phyloP scores from a whole-genome alignment of 2,888 invertebrate genomes.

The Emmelina monodactyla region DNA sequence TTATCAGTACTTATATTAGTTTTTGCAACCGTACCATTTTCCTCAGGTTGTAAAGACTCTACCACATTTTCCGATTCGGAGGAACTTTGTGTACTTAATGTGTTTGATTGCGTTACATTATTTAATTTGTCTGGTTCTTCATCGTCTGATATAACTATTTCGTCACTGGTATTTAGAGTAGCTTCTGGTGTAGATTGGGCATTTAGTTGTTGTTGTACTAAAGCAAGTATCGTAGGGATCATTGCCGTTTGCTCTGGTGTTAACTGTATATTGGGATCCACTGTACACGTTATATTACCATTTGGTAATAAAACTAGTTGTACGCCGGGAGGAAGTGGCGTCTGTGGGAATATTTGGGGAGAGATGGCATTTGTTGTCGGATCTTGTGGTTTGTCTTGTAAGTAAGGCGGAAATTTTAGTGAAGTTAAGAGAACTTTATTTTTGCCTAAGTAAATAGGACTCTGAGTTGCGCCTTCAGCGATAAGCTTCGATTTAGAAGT shows the following conservation, averaged over 20 bases:
- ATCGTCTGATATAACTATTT: constrained; percentile 9
- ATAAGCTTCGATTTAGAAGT: not conserved
- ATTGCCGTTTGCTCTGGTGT: constrained; percentile 17
- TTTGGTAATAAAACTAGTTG: constrained; percentile 22
- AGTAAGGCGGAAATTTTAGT: constrained; percentile 20
- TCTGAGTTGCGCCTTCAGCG: constrained; percentile 10
- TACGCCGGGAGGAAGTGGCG: constrained; percentile 25
- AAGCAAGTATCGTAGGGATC: constrained; percentile 23
- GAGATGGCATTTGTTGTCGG: no score
- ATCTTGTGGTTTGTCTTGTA: no score
- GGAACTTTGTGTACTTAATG: not conserved
- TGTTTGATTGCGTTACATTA: not conserved
- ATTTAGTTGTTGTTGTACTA: constrained; percentile 26
- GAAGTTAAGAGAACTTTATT: constrained; percentile 48
- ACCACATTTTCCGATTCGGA: not conserved
- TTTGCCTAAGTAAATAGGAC: constrained; percentile 36
- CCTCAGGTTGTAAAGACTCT: not conserved
- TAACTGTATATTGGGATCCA: constrained; percentile 21
- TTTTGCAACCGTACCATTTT: no score
- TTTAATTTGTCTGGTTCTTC: constrained; percentile 1
- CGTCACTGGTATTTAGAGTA: not conserved
- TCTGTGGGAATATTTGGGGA: no score
- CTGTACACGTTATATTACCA: constrained; percentile 22
- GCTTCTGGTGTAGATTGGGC: not conserved
- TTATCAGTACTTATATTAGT: no score